Base-by-base conservation (phyloP, 2,113 vertebrate species). In the Cyrtonyx montezumae region DNA sequence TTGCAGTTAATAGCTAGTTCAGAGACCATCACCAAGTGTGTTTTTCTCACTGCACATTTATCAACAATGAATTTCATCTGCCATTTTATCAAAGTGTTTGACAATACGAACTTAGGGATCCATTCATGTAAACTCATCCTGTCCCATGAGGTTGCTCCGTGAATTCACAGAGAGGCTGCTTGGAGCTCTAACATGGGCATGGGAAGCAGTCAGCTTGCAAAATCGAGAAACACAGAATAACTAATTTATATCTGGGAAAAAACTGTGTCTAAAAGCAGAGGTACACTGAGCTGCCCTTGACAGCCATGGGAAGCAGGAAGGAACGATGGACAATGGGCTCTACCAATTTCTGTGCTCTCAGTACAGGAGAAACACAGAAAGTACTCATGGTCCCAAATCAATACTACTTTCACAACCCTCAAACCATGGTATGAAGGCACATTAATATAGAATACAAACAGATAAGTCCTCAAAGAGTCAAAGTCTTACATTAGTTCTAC, bases 1-100 rank as follows among this genome's bases (percentile, higher is more conserved):
- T 88, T 65, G 69, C 56, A 95, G 89, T 87, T 92, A 95, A 95
- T 43, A 93, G 91, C 84, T 70, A 71, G 80, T 90, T 95, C 94
- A 95, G 61, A 92, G 69, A 92, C 69, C 66, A 84, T 76, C 94
- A 88, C 61, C 0, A 0, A 36, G 66, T 68, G 88, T 93, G 84
- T 51, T 94, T 95, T 91, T 88, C 75, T 74, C 86, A 37, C 79
- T 90, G 81, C 80, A 86, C 94, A 68, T 95, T 93, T 91, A 94
- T 88, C 89, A 93, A 56, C 89, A 81, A 59, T 67, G 61, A 87
- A 75, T 78, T 87, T 87, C 69, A 75, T 56, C 78, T 93, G 74
- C 78, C 89, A 56, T 87, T 94, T 93, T 88, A 74, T 65, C 84
- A 65, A 55, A 79, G 34, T 1, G 0, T 65, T 75, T 81, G 93